Evolutionary conservation across 2,113 vertebrate genomes (phyloP), one percentile per base, ranked within the genome.

Genomic region (Melanocharis versteri): DNA sequence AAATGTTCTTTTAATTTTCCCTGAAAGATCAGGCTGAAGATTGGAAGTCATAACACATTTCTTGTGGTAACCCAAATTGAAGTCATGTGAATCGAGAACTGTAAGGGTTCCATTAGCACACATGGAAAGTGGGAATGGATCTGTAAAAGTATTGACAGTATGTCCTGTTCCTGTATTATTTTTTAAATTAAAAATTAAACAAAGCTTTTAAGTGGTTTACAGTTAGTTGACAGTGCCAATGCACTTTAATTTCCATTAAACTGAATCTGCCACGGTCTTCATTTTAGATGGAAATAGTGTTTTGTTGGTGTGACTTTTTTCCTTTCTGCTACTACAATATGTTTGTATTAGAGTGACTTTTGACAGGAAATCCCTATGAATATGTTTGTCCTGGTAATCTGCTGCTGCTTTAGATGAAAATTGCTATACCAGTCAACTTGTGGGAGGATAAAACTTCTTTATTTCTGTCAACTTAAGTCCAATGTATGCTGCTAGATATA

Each of bases 241-340:
- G 89, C 27, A 22, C 94, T 96, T 96, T 83, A 87, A 93, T 97
- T 97, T 96, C 97, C 97, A 92, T 95, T 96, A 94, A 89, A 94
- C 79, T 92, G 83, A 90, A 93, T 96, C 81, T 96, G 94, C 96
- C 95, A 84, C 7, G 11, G 42, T 97, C 65, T 77, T 96, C 60
- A 22, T 94, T 97, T 93, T 82, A 83, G 94, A 96, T 97, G 97
- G 93, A 97, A 98, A 96, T 87, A 81, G 54, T 50, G 56, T 83
- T 96, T 93, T 96, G 91, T 87, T 97, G 84, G 97, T 97, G 95
- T 96, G 97, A 97, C 95, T 92, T 95, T 96, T 93, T 97, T 56
- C 94, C 95, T 88, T 96, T 95, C 92, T 96, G 69, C 89, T 89
- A 83, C 95, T 96, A 93, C 97, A 96, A 93, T 92, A 56, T 62